phyloP scores from a whole-genome alignment of 2,888 invertebrate species.

The Micoletzkya japonica region DNA sequence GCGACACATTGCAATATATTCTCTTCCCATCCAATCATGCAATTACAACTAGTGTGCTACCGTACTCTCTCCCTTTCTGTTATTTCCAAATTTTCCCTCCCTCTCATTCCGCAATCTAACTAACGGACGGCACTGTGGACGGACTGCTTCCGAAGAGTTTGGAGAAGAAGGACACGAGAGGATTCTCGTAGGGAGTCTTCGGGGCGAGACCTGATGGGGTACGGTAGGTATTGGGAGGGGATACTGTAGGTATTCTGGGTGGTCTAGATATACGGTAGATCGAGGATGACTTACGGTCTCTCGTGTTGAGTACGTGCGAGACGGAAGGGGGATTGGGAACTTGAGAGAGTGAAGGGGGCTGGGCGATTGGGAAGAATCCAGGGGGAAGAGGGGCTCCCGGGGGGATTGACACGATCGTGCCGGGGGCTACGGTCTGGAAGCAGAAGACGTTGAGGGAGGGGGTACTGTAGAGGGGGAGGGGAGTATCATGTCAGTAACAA shows the following conservation, averaged over 20 bases:
- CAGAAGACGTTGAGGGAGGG: not conserved
- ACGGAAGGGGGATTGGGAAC: conserved; percentile 1
- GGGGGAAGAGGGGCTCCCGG: conserved; percentile 14
- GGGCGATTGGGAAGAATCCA: conserved; percentile 23
- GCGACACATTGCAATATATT: no score
- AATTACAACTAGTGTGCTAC: no score
- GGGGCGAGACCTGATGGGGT: conserved; percentile 15
- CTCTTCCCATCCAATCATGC: no score
- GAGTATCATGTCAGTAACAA: not conserved
- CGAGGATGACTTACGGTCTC: conserved; percentile 17
- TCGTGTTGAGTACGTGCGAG: conserved; percentile 9
- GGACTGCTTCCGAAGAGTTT: conserved; percentile 24
- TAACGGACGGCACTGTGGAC: conserved; percentile 22
- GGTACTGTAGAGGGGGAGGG: not conserved
- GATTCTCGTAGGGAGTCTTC: conserved; percentile 25
- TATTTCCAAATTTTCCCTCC: not conserved
- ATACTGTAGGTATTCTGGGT: no score
- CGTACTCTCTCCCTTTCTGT: not conserved
- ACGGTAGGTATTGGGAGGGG: no score
- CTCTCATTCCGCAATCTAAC: not conserved
- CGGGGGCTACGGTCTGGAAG: conserved; percentile 12
- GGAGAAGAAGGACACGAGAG: conserved; percentile 24
- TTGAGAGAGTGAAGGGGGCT: conserved; percentile 5
- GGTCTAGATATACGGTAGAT: no score
- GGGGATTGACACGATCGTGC: conserved; percentile 20